Percentiles rank a stretch among this genome's conserved stretches.
Conservation (phyloP, 2,113 vertebrate genomes). For the Maylandia zebra region DNA sequence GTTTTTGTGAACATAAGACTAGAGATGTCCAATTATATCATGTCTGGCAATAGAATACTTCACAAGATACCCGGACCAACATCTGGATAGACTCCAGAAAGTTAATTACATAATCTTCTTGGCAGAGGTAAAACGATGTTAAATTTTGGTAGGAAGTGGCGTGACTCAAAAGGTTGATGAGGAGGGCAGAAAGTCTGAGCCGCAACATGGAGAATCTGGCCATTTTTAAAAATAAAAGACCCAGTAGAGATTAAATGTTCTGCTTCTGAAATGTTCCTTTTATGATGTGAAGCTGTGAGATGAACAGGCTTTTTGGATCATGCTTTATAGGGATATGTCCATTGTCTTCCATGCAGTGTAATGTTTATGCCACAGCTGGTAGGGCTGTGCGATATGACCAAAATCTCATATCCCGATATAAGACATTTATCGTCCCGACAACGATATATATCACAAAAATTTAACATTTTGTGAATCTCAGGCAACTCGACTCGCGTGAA, state of each 20-base stretch:
- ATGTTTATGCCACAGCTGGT: not conserved
- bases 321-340: not conserved
- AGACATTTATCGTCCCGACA: not conserved
- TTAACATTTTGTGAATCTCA: too few relatives aligned
- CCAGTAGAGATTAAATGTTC: not conserved
- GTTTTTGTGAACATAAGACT: not conserved
- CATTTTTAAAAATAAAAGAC: not conserved
- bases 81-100: not conserved
- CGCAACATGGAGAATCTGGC: not conserved
- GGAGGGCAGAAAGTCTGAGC: not conserved
- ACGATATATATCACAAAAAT: too few relatives aligned
- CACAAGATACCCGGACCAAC: not conserved
- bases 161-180: not conserved
- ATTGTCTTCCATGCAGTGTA: not conserved
- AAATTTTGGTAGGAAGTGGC: not conserved
- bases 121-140: not conserved
- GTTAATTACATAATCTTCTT: not conserved
- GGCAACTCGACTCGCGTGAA: too few relatives aligned
- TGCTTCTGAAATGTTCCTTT: not conserved
- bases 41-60: not conserved
- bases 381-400: not conserved
- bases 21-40: not conserved
- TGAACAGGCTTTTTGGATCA: not conserved
- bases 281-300: not conserved
- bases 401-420: not conserved